Evolutionary conservation across 2,113 vertebrate genomes (phyloP), one percentile per base, ranked within the genome.

Genomic region (Gadus chalcogrammus): DNA sequence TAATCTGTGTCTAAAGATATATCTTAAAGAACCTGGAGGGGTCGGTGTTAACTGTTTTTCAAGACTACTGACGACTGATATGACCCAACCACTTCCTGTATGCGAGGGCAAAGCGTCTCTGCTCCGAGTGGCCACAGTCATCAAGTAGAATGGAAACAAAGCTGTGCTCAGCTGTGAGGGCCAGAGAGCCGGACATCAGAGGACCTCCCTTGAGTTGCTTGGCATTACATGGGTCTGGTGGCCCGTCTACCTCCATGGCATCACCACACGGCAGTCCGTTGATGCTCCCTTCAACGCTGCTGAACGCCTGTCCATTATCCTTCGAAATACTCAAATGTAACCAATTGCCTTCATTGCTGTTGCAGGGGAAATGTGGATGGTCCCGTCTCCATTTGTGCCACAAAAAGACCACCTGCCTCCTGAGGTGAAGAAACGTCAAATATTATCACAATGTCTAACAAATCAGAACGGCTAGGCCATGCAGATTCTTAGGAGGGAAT

Each of bases 11-110:
- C 73, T 78, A 77, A 71, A 79, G 82, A 75, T 77, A 75, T 72
- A 69, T 72, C 61, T 68, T 61, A 64, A 63, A 66, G 64, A 65
- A 70, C 42, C 35, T 20, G 38, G 48, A n/a, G 6, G 58, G 0
- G 15, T 3, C 61, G 31, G n/a, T 35, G 56, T n/a, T 48, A 35
- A n/a, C 18, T 9, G 63, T 70, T 18, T n/a, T 70, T 88, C 77
- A 82, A 27, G 78, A 85, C 92, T 91, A 94, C 67, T 93, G 93
- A 89, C 87, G 91, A 75, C 94, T 85, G 68, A 97, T 90, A 0
- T 91, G 93, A 74, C 95, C 91, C 76, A 99, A 89, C 97, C 97
- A 99, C 87, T 95, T 98, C 71, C 84, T 93, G 78, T 98, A 98
- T 16, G 94, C 93, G 71, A 88, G 83, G 66, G 96, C 97, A 79